Base-by-base conservation (phyloP, 2,113 vertebrate genomes). In the Lagenorhynchus albirostris region DNA sequence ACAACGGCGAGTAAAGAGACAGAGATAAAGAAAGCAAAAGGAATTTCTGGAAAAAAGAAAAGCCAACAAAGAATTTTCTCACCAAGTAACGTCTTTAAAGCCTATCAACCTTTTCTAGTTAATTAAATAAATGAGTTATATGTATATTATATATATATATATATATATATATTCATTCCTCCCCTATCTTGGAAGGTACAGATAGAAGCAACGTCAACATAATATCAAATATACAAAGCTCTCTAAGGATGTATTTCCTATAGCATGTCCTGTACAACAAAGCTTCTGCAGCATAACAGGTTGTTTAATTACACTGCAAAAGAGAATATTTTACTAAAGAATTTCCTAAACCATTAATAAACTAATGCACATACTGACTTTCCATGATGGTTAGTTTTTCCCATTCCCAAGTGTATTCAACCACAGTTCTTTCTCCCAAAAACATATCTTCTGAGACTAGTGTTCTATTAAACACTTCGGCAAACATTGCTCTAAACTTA, bases 261-360 rank as follows among this genome's bases (percentile, higher is more conserved):
- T 8, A 36, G 20, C 47, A 20, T 77, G 6, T 65, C 82, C 26
- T 86, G 10, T 23, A 96, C 33, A 96, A 76, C 11, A 85, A 0
- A 63, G 31, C 15, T 73, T 95, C 58, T 90, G 26, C 47, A 95
- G 83, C 6, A 85, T 31, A 76, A 44, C 12, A 94, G 23, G 5
- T 23, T 58, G 4, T 65, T 93, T 81, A 63, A 60, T 62, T 31
- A 79, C 29, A 87, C 62, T 91, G 29, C 71, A 79, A 87, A 63
- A 83, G 3, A 67, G 31, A 3, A 26, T 83, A 83, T 80, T 77
- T 93, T 88, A 93, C 29, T 94, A 18, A 82, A 79, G 31, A 86
- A 88, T 89, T 93, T 63, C 58, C 88, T 55, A 95, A 17, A 83
- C 31, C 58, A 89, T 76, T 60, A 87, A 77, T 53, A 88, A 88